Percentiles rank a stretch among this genome's conserved stretches.
Evolutionary conservation across 2,113 vertebrate genomes (phyloP).

Genomic region (Centropristis striata): DNA sequence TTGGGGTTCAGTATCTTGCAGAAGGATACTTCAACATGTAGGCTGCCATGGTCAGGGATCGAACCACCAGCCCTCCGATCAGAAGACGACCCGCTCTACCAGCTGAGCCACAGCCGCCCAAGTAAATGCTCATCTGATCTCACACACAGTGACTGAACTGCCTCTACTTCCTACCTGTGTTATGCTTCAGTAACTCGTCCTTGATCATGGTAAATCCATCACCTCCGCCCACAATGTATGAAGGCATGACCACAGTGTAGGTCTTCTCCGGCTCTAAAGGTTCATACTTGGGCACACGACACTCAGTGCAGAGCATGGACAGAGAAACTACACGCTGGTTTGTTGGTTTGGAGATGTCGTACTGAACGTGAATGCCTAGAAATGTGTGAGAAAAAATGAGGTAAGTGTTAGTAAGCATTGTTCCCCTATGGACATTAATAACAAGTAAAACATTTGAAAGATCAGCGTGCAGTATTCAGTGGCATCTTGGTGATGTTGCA

Average conservation of each 20-base stretch:
- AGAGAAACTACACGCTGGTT: constrained; percentile 85
- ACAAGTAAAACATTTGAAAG: background rate
- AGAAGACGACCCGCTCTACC: no score
- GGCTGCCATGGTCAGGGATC: no score
- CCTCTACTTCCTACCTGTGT: constrained; percentile 85
- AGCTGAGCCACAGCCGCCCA: no score
- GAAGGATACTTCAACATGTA: no score
- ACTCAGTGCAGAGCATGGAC: constrained; percentile 89
- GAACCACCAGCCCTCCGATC: no score
- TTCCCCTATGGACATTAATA: background rate
- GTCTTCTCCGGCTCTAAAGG: constrained; percentile 81
- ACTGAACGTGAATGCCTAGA: constrained; percentile 90
- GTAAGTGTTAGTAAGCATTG: background rate
- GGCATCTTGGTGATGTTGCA: no score
- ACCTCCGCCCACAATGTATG: constrained; percentile 88
- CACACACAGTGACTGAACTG: background rate
- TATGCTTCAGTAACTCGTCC: constrained; percentile 87
- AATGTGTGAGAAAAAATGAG: constrained; percentile 17
- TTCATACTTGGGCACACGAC: constrained; percentile 89
- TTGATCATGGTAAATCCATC: constrained; percentile 90
- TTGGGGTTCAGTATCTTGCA: no score
- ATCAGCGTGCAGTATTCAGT: background rate
- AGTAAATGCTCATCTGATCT: background rate
- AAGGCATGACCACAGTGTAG: constrained; percentile 89
- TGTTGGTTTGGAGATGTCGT: constrained; percentile 84